Evolutionary conservation across 1,140 invertebrate species (phyloP).

Genomic region (Stegodyphus mimosarum): DNA sequence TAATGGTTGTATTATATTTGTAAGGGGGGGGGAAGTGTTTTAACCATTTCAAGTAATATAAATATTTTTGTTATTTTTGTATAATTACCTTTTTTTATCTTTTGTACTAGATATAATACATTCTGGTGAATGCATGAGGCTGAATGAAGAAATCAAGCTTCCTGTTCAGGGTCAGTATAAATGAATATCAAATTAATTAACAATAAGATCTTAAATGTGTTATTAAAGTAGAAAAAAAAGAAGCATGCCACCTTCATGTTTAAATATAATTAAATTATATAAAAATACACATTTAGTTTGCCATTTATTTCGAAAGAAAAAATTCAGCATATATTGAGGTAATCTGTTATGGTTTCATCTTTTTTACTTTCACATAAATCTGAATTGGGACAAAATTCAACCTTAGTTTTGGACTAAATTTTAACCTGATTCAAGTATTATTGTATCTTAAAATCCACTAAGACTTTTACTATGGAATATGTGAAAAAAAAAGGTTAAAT

Average conservation of each 20-base stretch:
- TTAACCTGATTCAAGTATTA: no score
- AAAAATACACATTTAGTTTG: background rate
- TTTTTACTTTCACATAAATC: background rate
- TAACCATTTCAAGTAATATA: background rate
- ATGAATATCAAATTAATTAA: background rate
- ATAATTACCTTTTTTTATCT: background rate
- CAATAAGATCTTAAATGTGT: background rate
- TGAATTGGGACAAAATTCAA: no score
- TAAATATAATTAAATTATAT: background rate
- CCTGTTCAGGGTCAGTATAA: slow-evolving; percentile 77
- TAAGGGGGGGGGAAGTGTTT: background rate
- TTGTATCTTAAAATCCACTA: no score
- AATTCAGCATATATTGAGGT: background rate
- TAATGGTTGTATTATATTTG: no score
- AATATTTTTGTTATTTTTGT: background rate
- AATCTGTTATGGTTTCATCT: background rate
- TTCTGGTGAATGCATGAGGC: slow-evolving; percentile 89
- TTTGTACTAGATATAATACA: slow-evolving; percentile 87
- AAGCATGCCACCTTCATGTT: background rate
- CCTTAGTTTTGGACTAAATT: no score
- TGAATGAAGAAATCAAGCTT: slow-evolving; percentile 84
- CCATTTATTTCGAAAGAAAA: background rate
- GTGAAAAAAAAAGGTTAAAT: background rate
- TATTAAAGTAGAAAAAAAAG: background rate
- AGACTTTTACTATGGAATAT: background rate